phyloP scores from a whole-genome alignment of 2,113 vertebrate species.

The rabbit (Oryctolagus cuniculus) region DNA sequence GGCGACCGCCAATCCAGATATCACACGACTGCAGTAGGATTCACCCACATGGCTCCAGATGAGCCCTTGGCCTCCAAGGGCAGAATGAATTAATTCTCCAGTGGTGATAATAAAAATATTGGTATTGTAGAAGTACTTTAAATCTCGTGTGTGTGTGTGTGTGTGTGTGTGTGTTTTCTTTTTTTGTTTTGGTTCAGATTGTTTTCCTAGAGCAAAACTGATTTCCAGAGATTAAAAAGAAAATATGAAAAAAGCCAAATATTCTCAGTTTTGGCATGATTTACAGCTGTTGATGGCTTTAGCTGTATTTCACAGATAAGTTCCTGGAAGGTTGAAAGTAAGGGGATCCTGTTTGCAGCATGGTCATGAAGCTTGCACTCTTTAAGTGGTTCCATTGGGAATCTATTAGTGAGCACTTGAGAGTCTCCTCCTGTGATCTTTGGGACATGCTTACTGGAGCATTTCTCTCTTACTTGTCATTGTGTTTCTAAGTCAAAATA shows the following conservation, averaged over 20 bases:
- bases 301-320: background rate
- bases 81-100: background rate
- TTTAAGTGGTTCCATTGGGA: background rate
- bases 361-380: constrained; percentile 18
- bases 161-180: background rate
- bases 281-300: background rate
- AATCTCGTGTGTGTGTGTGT: background rate
- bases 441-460: background rate
- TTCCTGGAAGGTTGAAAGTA: constrained; percentile 47
- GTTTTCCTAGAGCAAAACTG: constrained; percentile 53
- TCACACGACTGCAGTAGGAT: background rate
- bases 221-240: constrained; percentile 54
- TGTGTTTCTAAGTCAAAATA: constrained; percentile 39
- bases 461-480: background rate
- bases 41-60: background rate
- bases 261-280: background rate
- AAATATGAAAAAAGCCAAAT: background rate
- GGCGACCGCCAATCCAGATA: background rate
- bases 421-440: background rate
- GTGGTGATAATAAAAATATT: constrained; percentile 43
- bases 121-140: constrained; percentile 26
- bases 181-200: background rate
- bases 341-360: background rate
- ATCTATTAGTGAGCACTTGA: background rate
- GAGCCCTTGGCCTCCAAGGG: background rate